Evolutionary conservation across 2,888 invertebrate species (phyloP).

Genomic region (Ormyrus labotus): DNA sequence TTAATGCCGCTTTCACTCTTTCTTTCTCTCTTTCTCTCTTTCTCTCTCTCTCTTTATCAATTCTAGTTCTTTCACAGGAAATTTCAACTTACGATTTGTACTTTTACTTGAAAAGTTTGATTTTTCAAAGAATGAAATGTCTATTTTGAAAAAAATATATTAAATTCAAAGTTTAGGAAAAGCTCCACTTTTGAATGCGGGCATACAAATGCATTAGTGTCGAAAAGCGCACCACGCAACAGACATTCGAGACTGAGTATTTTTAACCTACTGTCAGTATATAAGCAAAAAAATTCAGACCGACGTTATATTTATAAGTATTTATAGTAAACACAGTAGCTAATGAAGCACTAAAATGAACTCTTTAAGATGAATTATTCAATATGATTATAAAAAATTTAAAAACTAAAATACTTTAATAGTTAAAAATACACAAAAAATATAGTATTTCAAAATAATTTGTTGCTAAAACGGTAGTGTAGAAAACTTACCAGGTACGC

Average conservation of each 20-base stretch:
- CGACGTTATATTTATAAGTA: constrained; percentile 54
- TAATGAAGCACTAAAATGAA: constrained; percentile 39
- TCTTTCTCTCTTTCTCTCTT: too few species aligned
- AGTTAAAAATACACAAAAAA: constrained; percentile 4
- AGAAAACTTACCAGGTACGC: constrained; percentile 69
- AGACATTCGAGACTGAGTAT: constrained; percentile 61
- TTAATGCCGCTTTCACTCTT: too few species aligned
- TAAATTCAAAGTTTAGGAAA: constrained; percentile 43
- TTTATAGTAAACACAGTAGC: constrained; percentile 36
- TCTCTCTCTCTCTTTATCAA: too few species aligned
- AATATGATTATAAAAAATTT: too few species aligned
- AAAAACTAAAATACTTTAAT: too few species aligned
- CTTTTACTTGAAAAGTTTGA: neutral
- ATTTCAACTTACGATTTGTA: too few species aligned
- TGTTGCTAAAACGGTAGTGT: neutral
- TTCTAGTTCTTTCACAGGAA: too few species aligned
- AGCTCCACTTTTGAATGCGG: constrained; percentile 41
- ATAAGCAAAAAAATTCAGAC: constrained; percentile 62
- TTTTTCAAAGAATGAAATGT: constrained; percentile 18
- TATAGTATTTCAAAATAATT: neutral
- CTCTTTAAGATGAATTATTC: neutral
- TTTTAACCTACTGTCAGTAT: constrained; percentile 65
- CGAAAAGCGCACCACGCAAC: constrained; percentile 47
- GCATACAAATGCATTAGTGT: constrained; percentile 52
- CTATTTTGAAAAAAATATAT: constrained; percentile 3